A percentile compares a stretch with the other conserved stretches of the same genome.
Conservation (phyloP, 2,113 vertebrate species). For the Cettia cetti region DNA sequence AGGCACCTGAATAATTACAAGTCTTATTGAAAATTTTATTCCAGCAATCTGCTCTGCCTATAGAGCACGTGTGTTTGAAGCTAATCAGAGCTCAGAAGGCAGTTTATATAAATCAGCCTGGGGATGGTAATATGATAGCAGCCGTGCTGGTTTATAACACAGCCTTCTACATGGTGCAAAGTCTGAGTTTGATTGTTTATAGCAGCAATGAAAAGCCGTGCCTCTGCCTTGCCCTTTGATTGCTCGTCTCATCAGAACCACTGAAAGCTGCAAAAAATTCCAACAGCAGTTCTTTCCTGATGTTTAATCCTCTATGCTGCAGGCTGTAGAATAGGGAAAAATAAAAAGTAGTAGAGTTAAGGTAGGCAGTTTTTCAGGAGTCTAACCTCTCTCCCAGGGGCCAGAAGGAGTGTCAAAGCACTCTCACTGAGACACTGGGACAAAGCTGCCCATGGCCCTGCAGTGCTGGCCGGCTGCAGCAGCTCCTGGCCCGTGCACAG, state of each 20-base stretch:
- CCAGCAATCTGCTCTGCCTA: neutral
- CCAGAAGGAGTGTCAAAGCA: neutral
- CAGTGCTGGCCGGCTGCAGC: neutral
- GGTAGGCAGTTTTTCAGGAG: neutral
- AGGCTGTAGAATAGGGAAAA: neutral
- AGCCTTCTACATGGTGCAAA: constrained; percentile 47
- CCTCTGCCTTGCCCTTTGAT: constrained; percentile 47
- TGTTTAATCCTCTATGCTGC: neutral
- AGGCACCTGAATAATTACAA: constrained; percentile 6
- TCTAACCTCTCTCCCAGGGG: neutral
- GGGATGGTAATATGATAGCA: constrained; percentile 50
- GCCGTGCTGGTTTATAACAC: neutral
- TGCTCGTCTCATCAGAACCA: neutral
- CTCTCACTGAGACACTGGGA: neutral
- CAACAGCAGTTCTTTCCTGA: neutral
- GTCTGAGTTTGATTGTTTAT: constrained; percentile 50
- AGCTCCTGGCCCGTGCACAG: neutral
- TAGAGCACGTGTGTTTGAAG: neutral
- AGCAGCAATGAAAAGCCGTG: constrained; percentile 39
- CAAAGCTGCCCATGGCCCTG: neutral
- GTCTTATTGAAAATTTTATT: neutral
- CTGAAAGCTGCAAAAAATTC: neutral
- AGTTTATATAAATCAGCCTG: constrained; percentile 44
- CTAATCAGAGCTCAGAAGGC: constrained; percentile 21
- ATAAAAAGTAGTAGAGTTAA: neutral